A percentile compares a stretch with the other conserved stretches of the same genome.
Conservation (phyloP, 2,797 vertebrate species). For the Delichon dasypus region DNA sequence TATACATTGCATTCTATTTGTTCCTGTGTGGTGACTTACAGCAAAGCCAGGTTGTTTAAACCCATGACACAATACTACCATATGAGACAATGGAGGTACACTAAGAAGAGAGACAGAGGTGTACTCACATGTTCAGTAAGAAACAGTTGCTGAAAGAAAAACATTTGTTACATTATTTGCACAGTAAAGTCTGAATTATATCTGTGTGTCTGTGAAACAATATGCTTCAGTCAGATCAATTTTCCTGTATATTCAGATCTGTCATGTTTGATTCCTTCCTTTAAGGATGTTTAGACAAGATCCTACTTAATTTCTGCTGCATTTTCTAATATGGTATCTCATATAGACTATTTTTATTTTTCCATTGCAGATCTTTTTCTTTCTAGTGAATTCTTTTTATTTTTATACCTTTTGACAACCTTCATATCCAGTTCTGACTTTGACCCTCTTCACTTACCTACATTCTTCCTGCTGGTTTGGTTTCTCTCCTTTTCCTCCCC, state of each 20-base stretch:
- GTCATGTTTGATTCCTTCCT: neutral
- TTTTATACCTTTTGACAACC: conserved; percentile 13
- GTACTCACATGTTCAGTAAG: neutral
- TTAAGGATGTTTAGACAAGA: neutral
- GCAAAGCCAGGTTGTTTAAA: neutral
- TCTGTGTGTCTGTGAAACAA: neutral
- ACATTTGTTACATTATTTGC: neutral
- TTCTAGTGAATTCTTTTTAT: neutral
- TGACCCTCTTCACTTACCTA: neutral
- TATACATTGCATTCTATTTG: neutral
- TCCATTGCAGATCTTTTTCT: neutral
- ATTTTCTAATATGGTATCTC: neutral
- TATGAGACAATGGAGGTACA: neutral
- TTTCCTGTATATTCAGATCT: neutral
- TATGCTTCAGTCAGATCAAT: neutral
- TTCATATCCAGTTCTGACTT: neutral
- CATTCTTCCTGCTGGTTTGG: neutral
- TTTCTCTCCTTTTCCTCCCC: conserved; percentile 6
- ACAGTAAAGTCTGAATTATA: neutral
- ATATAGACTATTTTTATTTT: neutral
- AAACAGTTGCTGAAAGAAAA: neutral
- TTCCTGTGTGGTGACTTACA: neutral
- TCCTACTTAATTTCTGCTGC: neutral
- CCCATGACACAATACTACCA: neutral
- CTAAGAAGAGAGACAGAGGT: neutral